phyloP scores from a whole-genome alignment of 2,888 invertebrate genomes.

The Galeopsomyia nigrocyanea region DNA sequence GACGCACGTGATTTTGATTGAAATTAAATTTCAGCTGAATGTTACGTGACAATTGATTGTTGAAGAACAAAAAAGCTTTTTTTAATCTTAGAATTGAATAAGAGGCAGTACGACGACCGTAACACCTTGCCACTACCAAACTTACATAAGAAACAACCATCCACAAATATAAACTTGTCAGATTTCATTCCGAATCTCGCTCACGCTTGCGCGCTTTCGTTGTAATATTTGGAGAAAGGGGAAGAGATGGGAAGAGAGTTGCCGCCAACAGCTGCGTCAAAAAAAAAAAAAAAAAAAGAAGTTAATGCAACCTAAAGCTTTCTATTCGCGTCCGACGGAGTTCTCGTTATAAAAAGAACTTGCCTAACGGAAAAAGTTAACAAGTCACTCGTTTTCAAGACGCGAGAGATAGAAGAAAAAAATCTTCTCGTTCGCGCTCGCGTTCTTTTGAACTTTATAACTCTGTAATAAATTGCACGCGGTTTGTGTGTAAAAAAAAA shows the following conservation, averaged over 20 bases:
- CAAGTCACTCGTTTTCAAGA: background rate
- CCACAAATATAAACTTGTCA: conserved; percentile 1
- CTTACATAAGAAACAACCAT: too few relatives aligned
- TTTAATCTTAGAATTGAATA: too few relatives aligned
- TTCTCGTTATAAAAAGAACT: conserved; percentile 25
- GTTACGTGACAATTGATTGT: too few relatives aligned
- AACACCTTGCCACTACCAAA: too few relatives aligned
- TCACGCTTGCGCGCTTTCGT: background rate
- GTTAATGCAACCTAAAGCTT: conserved; percentile 15
- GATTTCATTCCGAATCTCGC: background rate
- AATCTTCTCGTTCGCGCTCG: too few relatives aligned
- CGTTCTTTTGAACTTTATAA: conserved; percentile 6
- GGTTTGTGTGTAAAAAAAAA: background rate
- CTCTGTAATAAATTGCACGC: background rate
- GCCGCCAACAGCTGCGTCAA: background rate
- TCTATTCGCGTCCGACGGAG: conserved; percentile 23
- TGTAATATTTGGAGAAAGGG: conserved; percentile 1
- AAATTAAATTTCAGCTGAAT: too few relatives aligned
- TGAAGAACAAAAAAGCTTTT: too few relatives aligned
- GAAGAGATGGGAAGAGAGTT: conserved; percentile 2
- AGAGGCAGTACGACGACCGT: too few relatives aligned
- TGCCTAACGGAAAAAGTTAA: conserved; percentile 19
- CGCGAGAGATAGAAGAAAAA: background rate
- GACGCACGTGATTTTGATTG: conserved; percentile 8
- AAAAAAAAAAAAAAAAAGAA: conserved; percentile 4